Base-by-base conservation (phyloP, 2,113 vertebrate genomes). In the Sisor rabdophorus region DNA sequence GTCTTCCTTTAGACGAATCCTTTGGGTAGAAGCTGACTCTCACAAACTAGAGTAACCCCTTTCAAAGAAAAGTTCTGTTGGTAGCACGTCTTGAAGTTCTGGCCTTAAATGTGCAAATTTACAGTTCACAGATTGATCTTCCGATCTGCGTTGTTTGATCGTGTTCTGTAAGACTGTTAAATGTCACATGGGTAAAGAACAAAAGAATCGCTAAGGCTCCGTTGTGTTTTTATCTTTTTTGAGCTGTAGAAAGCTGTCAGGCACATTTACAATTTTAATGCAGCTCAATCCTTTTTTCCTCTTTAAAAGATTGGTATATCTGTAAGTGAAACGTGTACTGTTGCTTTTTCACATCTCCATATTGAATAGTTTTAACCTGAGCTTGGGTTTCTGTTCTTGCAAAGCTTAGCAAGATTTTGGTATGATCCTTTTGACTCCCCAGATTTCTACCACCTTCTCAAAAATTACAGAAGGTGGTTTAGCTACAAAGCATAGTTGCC, bases 101-200 rank as follows among this genome's bases (percentile, higher is more conserved):
- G 47, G 24, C 24, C 47, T 52, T 52, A 69, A 69, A 52, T 69
- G 47, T 69, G 65, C 65, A 69, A 52, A 69, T 69, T 26, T 20
- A 28, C 4, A 0, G 24, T 52, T 48, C 47, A 52, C n/a, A 24
- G 47, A 69, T 52, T 69, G 65, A 69, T 52, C 47, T 52, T 50
- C 11, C 28, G 1, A 47, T 30, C 15, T 24, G 6, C 47, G 10
- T 52, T 52, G 47, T 69, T 69, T 69, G 65, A 69, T 69, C 47
- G 11, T 52, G 9, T 30, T 52, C 65, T 52, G 7, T 69, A 28
- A 69, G 65, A 69, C 65, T 52, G 65, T 28, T 69, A 19, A 50
- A 52, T 16, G 65, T 52, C 65, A 28, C 24, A 52, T 69, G 65
- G 65, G 65, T 69, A 52, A 69, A 69, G 65, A 69, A 69, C 47